Conservation (phyloP, 2,888 invertebrate species). For the Thecophora atra region DNA sequence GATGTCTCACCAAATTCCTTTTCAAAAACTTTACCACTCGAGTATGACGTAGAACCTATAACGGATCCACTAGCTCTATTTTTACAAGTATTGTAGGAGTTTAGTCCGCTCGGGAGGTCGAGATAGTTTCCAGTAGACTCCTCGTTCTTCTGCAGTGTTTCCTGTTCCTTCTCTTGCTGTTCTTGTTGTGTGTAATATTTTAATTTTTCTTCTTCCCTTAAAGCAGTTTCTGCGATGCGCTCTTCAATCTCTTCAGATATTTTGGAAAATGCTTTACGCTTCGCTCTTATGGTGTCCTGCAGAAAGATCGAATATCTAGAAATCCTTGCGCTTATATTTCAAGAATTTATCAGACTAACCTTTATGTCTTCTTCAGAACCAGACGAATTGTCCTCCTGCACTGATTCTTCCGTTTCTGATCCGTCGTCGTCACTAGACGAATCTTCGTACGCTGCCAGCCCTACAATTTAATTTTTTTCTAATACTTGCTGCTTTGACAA, state of each 20-base stretch:
- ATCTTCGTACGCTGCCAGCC: slow-evolving; percentile 85
- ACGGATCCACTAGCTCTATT: neutral
- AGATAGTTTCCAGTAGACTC: slow-evolving; percentile 9
- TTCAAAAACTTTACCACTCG: slow-evolving; percentile 51
- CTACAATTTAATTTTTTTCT: slow-evolving; percentile 69
- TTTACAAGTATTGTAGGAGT: slow-evolving; percentile 24
- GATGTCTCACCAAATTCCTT: slow-evolving; percentile 59
- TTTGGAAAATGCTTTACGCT: slow-evolving; percentile 75
- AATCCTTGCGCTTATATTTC: neutral
- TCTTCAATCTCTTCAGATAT: slow-evolving; percentile 82
- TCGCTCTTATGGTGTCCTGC: slow-evolving; percentile 72
- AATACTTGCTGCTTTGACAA: slow-evolving; percentile 49
- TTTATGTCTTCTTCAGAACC: slow-evolving; percentile 80
- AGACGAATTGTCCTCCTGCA: slow-evolving; percentile 59
- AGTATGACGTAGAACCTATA: slow-evolving; percentile 22
- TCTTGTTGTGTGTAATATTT: slow-evolving; percentile 53
- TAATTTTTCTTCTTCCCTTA: slow-evolving; percentile 65
- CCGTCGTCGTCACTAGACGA: slow-evolving; percentile 70
- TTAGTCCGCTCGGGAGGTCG: slow-evolving; percentile 23
- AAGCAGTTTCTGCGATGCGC: slow-evolving; percentile 73
- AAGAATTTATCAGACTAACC: slow-evolving; percentile 64
- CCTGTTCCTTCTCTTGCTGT: slow-evolving; percentile 34
- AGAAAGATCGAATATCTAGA: slow-evolving; percentile 12
- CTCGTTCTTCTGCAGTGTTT: slow-evolving; percentile 33
- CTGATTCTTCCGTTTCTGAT: slow-evolving; percentile 60